Evolutionary conservation across 2,797 vertebrate species (phyloP).

Genomic region (Pseudochirops corinnae): DNA sequence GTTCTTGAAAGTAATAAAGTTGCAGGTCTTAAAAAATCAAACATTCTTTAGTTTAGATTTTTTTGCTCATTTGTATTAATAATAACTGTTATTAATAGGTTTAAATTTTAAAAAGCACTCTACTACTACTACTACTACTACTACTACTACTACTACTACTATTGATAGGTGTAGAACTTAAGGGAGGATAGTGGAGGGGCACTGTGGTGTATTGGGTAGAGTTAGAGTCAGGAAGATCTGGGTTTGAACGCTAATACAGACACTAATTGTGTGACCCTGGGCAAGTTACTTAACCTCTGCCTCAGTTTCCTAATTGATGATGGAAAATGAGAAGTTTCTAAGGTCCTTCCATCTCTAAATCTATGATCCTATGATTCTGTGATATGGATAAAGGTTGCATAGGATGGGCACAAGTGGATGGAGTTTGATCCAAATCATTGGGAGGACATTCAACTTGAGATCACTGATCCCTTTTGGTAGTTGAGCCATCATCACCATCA

Average conservation of each 20-base stretch:
- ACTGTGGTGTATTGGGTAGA: neutral
- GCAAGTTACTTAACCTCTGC: neutral
- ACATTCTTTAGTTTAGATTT: neutral
- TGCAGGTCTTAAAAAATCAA: neutral
- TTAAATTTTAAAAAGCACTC: neutral
- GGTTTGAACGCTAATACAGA: neutral
- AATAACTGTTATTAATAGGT: neutral
- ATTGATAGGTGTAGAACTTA: neutral
- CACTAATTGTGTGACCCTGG: neutral
- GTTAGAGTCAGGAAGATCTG: neutral
- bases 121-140: neutral
- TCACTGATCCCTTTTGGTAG: neutral
- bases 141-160: neutral
- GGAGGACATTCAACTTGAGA: neutral
- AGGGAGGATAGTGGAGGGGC: neutral
- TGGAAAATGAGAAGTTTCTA: neutral
- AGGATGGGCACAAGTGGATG: neutral
- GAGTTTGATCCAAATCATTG: neutral
- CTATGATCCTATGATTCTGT: neutral
- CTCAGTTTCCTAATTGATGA: neutral
- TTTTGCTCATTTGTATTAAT: neutral
- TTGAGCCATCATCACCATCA: neutral
- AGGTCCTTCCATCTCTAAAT: neutral
- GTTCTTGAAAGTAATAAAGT: neutral
- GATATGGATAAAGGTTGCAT: neutral